Base-by-base conservation (phyloP, 2,888 invertebrate species). In the Chaetoderma sp. region DNA sequence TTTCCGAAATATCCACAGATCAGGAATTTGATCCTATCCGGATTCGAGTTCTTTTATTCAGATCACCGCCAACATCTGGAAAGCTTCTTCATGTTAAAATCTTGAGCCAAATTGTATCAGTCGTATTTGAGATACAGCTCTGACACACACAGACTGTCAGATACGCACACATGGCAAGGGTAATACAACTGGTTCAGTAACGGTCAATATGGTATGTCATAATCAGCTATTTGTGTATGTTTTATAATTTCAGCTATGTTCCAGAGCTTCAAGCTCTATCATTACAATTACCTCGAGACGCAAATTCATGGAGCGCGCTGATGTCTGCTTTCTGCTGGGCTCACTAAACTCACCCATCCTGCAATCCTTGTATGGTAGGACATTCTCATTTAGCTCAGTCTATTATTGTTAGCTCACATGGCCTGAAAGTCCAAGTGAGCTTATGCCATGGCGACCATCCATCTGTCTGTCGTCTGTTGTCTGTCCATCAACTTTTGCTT, bases 251-350 rank as follows among this genome's bases (percentile, higher is more conserved):
- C 87, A 90, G 72, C 85, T 90, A 60, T 90, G 90, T 73, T 90
- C 90, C 44, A 89, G 90, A 83, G 90, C 90, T 0, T 89, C 90
- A 0, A 90, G 90, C 1, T 89, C 90, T 72, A 83, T 91, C 2
- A 90, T 91, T 82, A 88, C 89, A 5, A 86, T 90, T 68, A 84
- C 91, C 4, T 90, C 90, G 78, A 89, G 89, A 70, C 87, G 90
- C 28, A 86, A 87, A 65, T 86, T 89, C 27, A 87, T 88, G 67
- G 89, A 89, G 73, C 87, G 88, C 4, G 87, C 89, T 18, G 90
- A 90, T 81, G 87, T 89, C 28, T 89, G 89, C 2, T 90, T 88
- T 77, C 79, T 90, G 49, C 78, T 86, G 60, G 82, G 81, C 5
- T 74, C 78, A 58, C 75, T 86, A 4, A 78, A 86, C 63, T 67